These are phyloP conservation scores for Opisthocomus hoazin DNA, from an alignment of 2,113 vertebrate species.

Conservation along the genomic window DNA sequence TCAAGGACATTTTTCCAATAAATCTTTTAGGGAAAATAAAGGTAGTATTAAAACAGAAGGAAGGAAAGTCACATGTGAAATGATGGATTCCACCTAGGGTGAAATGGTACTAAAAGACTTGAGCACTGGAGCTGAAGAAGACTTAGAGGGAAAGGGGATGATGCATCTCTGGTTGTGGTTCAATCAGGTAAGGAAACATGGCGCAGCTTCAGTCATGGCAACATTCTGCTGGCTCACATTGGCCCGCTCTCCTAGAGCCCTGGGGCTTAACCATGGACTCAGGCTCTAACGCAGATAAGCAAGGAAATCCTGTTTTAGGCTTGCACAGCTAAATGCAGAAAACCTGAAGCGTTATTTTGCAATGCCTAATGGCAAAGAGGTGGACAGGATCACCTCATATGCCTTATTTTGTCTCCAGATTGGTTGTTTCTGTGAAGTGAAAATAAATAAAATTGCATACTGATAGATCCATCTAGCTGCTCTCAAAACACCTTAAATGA, in stretches of 20 bases:
- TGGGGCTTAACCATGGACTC: not conserved
- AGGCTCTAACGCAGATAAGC: not conserved
- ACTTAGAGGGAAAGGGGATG: not conserved
- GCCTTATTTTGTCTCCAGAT: not conserved
- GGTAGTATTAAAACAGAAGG: not conserved
- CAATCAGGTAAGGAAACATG: not conserved
- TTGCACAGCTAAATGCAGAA: not conserved
- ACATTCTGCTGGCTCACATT: accelerated
- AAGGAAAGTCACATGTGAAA: not conserved
- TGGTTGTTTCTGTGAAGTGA: not conserved
- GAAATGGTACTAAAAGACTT: not conserved
- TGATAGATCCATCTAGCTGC: not conserved
- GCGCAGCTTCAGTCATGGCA: not conserved
- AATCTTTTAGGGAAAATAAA: not conserved
- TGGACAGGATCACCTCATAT: not conserved
- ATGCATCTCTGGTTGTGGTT: not conserved
- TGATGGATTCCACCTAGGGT: accelerated
- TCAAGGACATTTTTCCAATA: not conserved
- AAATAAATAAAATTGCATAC: not conserved
- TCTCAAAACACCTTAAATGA: not conserved
- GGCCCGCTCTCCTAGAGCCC: not conserved
- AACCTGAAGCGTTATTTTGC: not conserved
- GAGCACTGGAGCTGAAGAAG: not conserved
- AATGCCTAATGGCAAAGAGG: not conserved
- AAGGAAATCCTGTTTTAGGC: not conserved